Evolutionary conservation across 2,888 invertebrate species (phyloP).

Genomic region (Deilephila elpenor): DNA sequence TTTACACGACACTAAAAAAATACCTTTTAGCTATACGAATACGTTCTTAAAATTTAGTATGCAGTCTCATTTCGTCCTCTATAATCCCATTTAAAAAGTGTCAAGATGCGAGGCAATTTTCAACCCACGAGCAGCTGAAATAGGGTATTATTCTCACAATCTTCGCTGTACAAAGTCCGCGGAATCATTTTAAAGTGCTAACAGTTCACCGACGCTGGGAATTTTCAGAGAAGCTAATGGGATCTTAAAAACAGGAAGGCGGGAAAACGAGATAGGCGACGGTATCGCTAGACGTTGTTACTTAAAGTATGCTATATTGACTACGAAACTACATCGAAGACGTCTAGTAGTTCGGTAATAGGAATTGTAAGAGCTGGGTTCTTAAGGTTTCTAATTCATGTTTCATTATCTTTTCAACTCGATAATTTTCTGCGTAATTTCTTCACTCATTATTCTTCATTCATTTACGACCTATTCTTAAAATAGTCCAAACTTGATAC

Average conservation of each 20-base stretch:
- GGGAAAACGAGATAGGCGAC: constrained; percentile 1
- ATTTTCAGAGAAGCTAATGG: constrained; percentile 4
- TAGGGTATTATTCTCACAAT: constrained; percentile 18
- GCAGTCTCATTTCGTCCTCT: not conserved
- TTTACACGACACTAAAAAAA: no score
- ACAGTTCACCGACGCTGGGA: not conserved
- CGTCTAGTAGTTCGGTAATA: not conserved
- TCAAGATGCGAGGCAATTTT: constrained; percentile 15
- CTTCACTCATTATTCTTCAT: no score
- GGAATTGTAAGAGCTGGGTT: no score
- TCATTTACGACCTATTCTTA: no score
- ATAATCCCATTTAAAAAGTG: not conserved
- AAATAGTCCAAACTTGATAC: no score
- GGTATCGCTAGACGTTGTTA: constrained; percentile 1
- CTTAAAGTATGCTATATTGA: not conserved
- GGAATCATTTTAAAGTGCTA: constrained; percentile 19
- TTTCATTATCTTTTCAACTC: no score
- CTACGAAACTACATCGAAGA: not conserved
- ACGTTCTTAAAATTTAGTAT: not conserved
- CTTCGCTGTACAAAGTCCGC: not conserved
- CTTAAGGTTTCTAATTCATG: no score
- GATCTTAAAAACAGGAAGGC: constrained; percentile 12
- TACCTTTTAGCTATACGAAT: no score
- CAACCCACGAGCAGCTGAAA: not conserved
- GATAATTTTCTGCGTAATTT: no score